Evolutionary conservation across 1,140 invertebrate genomes (phyloP).

Genomic region (Drosophila guanche): DNA sequence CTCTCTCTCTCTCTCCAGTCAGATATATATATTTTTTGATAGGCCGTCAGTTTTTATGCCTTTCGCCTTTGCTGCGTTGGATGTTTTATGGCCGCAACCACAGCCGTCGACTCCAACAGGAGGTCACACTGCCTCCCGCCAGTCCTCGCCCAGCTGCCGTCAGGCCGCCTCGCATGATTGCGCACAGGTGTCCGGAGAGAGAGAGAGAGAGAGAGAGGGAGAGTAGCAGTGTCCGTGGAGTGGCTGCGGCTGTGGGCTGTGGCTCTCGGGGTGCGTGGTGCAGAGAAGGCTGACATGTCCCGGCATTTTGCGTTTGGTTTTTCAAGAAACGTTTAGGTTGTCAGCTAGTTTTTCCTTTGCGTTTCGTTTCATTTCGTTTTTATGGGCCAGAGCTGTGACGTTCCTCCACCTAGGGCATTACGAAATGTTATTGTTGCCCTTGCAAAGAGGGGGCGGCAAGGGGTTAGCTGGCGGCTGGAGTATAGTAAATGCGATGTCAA

Average conservation of each 20-base stretch:
- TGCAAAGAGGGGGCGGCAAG: slow-evolving; percentile 6
- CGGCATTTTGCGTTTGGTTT: slow-evolving; percentile 74
- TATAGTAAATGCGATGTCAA: slow-evolving; percentile 55
- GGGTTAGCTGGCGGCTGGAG: slow-evolving; percentile 28
- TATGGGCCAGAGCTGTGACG: slow-evolving; percentile 15
- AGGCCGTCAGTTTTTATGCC: slow-evolving; percentile 77
- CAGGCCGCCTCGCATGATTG: slow-evolving; percentile 71
- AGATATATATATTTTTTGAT: slow-evolving; percentile 72
- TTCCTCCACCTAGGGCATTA: slow-evolving; percentile 35
- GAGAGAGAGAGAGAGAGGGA: neutral
- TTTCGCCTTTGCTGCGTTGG: slow-evolving; percentile 44
- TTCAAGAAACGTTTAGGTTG: slow-evolving; percentile 79
- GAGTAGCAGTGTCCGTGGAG: neutral
- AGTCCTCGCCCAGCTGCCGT: slow-evolving; percentile 56
- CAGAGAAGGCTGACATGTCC: slow-evolving; percentile 54
- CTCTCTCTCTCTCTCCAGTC: slow-evolving; percentile 25
- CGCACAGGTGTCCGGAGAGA: slow-evolving; percentile 58
- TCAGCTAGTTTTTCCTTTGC: slow-evolving; percentile 66
- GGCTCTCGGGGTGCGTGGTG: neutral
- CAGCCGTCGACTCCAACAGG: slow-evolving; percentile 59
- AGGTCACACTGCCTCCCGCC: slow-evolving; percentile 37
- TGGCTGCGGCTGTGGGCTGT: neutral
- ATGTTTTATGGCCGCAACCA: slow-evolving; percentile 77
- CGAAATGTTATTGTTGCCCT: slow-evolving; percentile 54
- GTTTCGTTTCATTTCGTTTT: slow-evolving; percentile 31